A percentile compares a stretch with the other conserved stretches of the same genome.
Conservation (phyloP, 2,888 invertebrate species). For the Scelioninae gen. 2 region DNA sequence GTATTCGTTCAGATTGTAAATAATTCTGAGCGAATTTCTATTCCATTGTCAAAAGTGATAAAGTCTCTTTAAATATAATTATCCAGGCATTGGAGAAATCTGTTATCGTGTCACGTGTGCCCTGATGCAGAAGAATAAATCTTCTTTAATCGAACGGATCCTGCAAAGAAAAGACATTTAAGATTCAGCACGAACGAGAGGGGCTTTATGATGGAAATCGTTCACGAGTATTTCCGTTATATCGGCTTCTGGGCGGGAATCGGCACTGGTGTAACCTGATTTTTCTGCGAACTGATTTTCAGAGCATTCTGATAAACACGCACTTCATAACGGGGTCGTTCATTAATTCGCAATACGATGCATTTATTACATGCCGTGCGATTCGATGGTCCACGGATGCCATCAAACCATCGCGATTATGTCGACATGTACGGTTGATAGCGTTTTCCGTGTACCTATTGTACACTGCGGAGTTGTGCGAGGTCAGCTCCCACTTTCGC, state of each 20-base stretch:
- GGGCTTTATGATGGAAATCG: conserved; percentile 53
- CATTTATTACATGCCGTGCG: conserved; percentile 59
- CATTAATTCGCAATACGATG: conserved; percentile 64
- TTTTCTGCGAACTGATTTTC: conserved; percentile 40
- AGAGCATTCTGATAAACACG: conserved; percentile 24
- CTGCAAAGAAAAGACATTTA: conserved; percentile 44
- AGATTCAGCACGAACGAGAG: conserved; percentile 42
- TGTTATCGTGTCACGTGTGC: conserved; percentile 51
- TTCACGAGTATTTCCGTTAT: conserved; percentile 20
- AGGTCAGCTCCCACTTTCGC: conserved; percentile 46
- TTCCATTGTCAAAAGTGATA: conserved; percentile 34
- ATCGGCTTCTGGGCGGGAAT: conserved; percentile 2
- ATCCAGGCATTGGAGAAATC: conserved; percentile 44
- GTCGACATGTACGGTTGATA: conserved; percentile 55
- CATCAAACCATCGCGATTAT: conserved; percentile 54
- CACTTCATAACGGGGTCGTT: conserved; percentile 61
- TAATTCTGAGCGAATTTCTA: conserved; percentile 40
- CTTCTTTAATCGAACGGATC: conserved; percentile 49
- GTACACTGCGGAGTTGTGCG: conserved; percentile 25
- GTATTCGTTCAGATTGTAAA: conserved; percentile 50
- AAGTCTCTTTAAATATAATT: conserved; percentile 43
- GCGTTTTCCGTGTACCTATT: conserved; percentile 47
- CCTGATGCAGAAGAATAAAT: conserved; percentile 55
- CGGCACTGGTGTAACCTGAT: conserved; percentile 10
- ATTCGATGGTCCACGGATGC: conserved; percentile 20